Conservation (phyloP, 2,113 vertebrate genomes). For the Dunckerocampus dactyliophorus region DNA sequence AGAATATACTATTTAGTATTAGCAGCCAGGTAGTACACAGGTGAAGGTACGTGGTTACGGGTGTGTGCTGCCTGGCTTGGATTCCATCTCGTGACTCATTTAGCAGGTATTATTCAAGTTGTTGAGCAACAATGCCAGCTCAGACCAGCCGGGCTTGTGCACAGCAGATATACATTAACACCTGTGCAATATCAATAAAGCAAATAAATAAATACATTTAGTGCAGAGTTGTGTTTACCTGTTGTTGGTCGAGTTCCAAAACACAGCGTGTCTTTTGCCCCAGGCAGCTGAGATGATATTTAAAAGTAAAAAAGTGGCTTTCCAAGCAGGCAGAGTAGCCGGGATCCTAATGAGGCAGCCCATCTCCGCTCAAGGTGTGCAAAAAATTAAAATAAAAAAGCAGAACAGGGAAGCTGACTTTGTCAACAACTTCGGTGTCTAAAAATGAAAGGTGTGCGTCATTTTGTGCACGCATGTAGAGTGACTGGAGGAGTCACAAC, state of each 20-base stretch:
- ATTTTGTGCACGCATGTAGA: neutral
- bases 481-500: constrained; percentile 21
- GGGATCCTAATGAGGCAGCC: constrained; percentile 37
- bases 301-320: constrained; percentile 55
- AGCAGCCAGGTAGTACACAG: constrained; percentile 7
- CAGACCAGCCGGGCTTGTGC: constrained; percentile 19
- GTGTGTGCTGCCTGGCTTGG: constrained; percentile 38
- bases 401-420: constrained; percentile 1
- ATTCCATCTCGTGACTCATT: constrained; percentile 57
- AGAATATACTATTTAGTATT: constrained; percentile 33
- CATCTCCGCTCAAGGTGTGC: constrained; percentile 39
- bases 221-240: constrained; percentile 55
- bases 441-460: neutral
- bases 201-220: neutral
- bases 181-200: neutral
- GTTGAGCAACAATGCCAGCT: constrained; percentile 47
- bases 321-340: constrained; percentile 47
- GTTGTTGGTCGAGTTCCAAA: constrained; percentile 75
- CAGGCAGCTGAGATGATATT: constrained; percentile 53
- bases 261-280: constrained; percentile 70
- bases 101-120: constrained; percentile 16
- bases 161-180: constrained; percentile 1
- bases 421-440: neutral
- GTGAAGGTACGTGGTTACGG: constrained; percentile 23
- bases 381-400: neutral